These are phyloP conservation scores for Corythaeola cristata DNA, from an alignment of 2,113 vertebrate genomes.

Conservation along the genomic window DNA sequence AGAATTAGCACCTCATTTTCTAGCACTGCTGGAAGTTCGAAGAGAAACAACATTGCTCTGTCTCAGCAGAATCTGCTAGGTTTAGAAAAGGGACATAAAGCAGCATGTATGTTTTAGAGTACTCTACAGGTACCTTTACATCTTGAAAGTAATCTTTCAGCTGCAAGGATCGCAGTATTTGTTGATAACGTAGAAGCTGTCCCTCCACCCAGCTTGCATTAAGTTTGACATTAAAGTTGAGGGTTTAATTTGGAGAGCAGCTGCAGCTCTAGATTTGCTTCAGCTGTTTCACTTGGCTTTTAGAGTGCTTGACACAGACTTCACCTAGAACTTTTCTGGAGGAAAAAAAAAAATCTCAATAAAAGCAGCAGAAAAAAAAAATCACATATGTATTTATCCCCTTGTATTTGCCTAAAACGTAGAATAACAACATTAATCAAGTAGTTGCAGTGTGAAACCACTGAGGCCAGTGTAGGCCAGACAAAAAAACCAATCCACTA, in stretches of 20 bases:
- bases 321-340: not conserved
- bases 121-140: not conserved
- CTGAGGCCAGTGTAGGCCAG: not conserved
- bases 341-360: not conserved
- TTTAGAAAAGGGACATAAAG: not conserved
- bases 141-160: not conserved
- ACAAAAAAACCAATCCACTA: not conserved
- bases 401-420: not conserved
- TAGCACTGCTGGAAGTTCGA: not conserved
- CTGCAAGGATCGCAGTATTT: not conserved
- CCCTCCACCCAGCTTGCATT: not conserved
- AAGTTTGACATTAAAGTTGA: not conserved
- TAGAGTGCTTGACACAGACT: not conserved
- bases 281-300: not conserved
- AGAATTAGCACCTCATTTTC: not conserved
- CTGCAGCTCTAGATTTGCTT: not conserved
- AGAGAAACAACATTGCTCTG: not conserved
- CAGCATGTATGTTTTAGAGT: not conserved
- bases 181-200: rapidly evolving
- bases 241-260: not conserved
- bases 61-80: too few relatives aligned
- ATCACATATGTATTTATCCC: not conserved
- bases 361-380: not conserved
- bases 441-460: not conserved
- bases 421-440: not conserved